Base-by-base conservation (phyloP, 2,113 vertebrate species). In the Bubo blakistoni region DNA sequence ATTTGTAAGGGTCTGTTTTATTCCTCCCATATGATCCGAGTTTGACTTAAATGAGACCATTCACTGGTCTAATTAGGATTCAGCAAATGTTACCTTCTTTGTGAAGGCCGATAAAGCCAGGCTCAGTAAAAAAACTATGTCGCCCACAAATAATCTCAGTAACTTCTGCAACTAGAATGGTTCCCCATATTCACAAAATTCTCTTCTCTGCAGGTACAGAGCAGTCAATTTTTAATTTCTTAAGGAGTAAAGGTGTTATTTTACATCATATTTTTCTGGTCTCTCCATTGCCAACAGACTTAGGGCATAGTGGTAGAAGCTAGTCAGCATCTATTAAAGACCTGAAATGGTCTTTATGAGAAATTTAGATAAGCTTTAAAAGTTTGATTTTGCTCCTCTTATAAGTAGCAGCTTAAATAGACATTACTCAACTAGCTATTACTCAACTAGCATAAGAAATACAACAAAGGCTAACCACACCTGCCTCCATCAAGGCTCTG, bases 51-150 rank as follows among this genome's bases (percentile, higher is more conserved):
- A 91, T 24, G 16, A 96, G 66, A 77, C 62, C 27, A 95, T 93
- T 90, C 88, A 88, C 25, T 62, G 58, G 34, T 73, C 62, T 92
- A 88, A 94, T 83, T 92, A 93, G 82, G 49, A 90, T 85, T 90
- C 94, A 90, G 86, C 74, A 91, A 96, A 73, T 55, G 74, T 27
- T 76, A 82, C 58, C 49, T 80, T 80, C 82, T 90, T 92, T 82
- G 26, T 82, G 62, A 82, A 85, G 65, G 32, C 66, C 7, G 2
- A 79, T 32, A 83, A 88, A 93, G n/a, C 7, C 63, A 71, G 58
- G 9, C 70, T 82, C 54, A 47, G 29, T 57, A 67, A 87, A 92
- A 88, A 76, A 22, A 40, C 44, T 85, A 24, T 6, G 30, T 25
- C 5, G 10, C 51, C 44, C 36, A 88, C 79, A 92, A 74, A 71